phyloP scores from a whole-genome alignment of 2,888 invertebrate species.

The Ligdia adustata region DNA sequence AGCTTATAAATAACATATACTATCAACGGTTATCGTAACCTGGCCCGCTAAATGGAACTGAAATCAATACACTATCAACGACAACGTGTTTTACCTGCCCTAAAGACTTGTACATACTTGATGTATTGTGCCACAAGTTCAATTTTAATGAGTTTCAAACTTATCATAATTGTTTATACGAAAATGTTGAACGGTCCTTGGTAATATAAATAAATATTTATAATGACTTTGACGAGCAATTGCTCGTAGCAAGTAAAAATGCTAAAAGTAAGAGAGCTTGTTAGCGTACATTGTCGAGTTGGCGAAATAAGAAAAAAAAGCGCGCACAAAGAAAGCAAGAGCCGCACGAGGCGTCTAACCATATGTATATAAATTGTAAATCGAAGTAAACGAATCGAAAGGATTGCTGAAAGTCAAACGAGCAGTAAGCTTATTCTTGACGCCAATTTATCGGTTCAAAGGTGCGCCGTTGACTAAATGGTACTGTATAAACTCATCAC shows the following conservation, averaged over 20 bases:
- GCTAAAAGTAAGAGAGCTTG: constrained; percentile 10
- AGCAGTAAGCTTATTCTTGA: constrained; percentile 59
- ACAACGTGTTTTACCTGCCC: too few relatives aligned
- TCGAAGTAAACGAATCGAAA: constrained; percentile 47
- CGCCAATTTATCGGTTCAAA: constrained; percentile 73
- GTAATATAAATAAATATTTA: too few relatives aligned
- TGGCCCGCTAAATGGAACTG: constrained; percentile 17
- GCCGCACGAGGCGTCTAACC: constrained; percentile 31
- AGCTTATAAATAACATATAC: constrained; percentile 37
- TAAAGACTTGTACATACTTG: too few relatives aligned
- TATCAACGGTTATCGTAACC: constrained; percentile 28
- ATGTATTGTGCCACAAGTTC: too few relatives aligned
- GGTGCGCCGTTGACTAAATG: constrained; percentile 76
- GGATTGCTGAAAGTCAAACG: constrained; percentile 56
- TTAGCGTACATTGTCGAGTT: constrained; percentile 27
- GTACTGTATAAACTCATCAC: constrained; percentile 80
- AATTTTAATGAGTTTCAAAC: too few relatives aligned
- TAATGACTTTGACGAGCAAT: too few relatives aligned
- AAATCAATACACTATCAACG: constrained; percentile 32
- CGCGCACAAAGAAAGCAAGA: constrained; percentile 30
- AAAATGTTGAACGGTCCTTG: too few relatives aligned
- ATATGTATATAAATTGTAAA: constrained; percentile 39
- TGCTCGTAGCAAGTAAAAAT: constrained; percentile 4
- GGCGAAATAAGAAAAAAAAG: constrained; percentile 26
- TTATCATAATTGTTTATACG: too few relatives aligned